These are phyloP conservation scores for Oligia latruncula DNA, from an alignment of 2,888 invertebrate genomes.

Conservation along the genomic window DNA sequence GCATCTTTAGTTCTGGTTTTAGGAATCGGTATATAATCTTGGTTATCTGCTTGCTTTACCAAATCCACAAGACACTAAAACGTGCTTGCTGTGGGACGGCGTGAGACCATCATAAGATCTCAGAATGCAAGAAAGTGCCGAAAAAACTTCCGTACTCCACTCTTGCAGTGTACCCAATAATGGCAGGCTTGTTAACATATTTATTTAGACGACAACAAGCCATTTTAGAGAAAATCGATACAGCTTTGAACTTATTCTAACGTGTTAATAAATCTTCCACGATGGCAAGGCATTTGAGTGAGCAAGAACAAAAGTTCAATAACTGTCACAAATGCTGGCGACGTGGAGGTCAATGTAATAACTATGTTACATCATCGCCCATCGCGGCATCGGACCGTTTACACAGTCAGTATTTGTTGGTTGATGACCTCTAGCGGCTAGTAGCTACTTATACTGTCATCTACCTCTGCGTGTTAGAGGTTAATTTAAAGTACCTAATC, in stretches of 20 bases:
- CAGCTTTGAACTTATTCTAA: background rate
- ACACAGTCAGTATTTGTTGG: background rate
- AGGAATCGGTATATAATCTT: background rate
- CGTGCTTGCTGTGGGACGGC: background rate
- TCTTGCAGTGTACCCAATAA: background rate
- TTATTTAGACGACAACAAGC: background rate
- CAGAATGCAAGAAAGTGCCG: too few relatives aligned
- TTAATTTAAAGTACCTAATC: background rate
- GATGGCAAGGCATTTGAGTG: background rate
- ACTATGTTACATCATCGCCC: background rate
- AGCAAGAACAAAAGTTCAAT: slow-evolving; percentile 22
- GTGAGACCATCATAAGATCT: background rate
- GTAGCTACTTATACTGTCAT: slow-evolving; percentile 7
- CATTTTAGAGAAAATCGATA: background rate
- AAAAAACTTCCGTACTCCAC: background rate
- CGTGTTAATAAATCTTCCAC: background rate
- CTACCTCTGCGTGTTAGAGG: slow-evolving; percentile 12
- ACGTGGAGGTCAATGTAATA: slow-evolving; percentile 12
- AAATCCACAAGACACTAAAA: background rate
- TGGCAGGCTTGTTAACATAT: background rate
- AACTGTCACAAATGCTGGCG: background rate
- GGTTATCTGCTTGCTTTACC: background rate
- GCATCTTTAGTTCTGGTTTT: background rate
- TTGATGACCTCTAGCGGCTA: background rate
- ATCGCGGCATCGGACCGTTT: background rate